These are phyloP conservation scores for Drosophila athabasca DNA, from an alignment of 1,140 invertebrate genomes.

Conservation along the genomic window DNA sequence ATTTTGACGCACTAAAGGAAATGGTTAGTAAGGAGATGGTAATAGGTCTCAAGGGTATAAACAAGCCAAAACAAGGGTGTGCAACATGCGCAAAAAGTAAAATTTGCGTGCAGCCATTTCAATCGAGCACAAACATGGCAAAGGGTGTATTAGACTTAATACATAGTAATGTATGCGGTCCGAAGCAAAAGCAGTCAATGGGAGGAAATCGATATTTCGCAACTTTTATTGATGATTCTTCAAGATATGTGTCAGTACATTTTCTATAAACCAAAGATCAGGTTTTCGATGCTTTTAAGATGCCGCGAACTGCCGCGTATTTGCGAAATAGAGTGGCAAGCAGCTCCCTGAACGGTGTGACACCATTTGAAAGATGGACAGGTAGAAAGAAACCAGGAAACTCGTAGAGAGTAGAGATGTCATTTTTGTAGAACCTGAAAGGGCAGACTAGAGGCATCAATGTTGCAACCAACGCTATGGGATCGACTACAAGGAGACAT, in stretches of 20 bases:
- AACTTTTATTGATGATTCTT: slow-evolving; percentile 10
- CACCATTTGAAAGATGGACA: neutral
- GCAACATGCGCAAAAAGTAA: too few relatives aligned
- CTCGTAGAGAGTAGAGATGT: neutral
- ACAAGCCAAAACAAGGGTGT: too few relatives aligned
- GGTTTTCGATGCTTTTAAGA: neutral
- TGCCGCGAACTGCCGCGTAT: too few relatives aligned
- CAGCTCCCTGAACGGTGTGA: too few relatives aligned
- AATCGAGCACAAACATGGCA: too few relatives aligned
- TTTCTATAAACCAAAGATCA: neutral
- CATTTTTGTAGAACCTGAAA: neutral
- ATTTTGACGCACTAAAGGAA: too few relatives aligned
- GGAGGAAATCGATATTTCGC: slow-evolving; percentile 2
- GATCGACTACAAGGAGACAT: too few relatives aligned
- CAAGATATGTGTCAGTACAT: neutral
- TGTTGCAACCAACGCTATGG: too few relatives aligned
- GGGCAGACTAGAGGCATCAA: neutral
- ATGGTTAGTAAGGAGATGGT: too few relatives aligned
- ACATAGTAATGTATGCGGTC: neutral
- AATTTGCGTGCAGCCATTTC: too few relatives aligned
- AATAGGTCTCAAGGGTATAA: too few relatives aligned
- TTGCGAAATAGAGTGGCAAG: too few relatives aligned
- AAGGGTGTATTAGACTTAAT: neutral
- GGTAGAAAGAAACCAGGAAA: neutral
- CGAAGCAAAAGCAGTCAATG: neutral